Conservation (phyloP, 2,113 vertebrate species). For the Origma solitaria region DNA sequence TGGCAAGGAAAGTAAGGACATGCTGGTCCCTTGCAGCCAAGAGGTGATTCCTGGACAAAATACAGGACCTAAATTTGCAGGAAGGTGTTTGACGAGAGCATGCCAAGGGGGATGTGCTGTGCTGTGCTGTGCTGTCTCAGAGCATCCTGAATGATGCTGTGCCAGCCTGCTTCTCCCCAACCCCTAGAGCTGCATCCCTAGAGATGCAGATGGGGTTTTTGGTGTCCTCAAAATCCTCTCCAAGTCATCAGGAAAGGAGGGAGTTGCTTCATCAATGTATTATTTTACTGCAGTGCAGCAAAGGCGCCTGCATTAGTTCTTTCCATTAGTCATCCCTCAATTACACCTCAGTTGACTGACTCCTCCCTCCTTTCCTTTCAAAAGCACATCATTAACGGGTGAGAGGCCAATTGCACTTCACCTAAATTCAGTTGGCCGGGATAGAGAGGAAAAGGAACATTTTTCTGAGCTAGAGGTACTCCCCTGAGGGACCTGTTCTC, state of each 20-base stretch:
- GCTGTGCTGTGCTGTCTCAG: not conserved
- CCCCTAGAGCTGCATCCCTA: not conserved
- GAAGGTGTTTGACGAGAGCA: not conserved
- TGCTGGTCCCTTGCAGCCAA: not conserved
- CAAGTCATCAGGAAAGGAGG: not conserved
- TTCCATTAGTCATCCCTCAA: not conserved
- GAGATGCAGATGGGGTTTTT: fast-evolving
- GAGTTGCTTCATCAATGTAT: not conserved
- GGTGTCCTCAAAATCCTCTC: not conserved
- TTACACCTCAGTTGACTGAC: not conserved
- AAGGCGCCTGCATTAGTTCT: not conserved
- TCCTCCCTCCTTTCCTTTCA: not conserved
- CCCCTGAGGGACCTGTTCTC: not conserved
- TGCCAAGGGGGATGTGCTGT: fast-evolving
- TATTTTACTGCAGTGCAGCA: fast-evolving
- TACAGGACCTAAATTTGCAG: not conserved
- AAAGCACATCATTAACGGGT: not conserved
- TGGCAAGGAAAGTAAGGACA: not conserved
- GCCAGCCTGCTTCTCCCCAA: not conserved
- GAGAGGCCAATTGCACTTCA: not conserved
- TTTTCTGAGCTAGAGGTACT: not conserved
- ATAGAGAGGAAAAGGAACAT: not conserved
- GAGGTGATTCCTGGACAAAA: not conserved
- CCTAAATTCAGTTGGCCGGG: not conserved
- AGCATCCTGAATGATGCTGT: not conserved